Conservation (phyloP, 2,797 vertebrate species). For the Pteronotus mesoamericanus region DNA sequence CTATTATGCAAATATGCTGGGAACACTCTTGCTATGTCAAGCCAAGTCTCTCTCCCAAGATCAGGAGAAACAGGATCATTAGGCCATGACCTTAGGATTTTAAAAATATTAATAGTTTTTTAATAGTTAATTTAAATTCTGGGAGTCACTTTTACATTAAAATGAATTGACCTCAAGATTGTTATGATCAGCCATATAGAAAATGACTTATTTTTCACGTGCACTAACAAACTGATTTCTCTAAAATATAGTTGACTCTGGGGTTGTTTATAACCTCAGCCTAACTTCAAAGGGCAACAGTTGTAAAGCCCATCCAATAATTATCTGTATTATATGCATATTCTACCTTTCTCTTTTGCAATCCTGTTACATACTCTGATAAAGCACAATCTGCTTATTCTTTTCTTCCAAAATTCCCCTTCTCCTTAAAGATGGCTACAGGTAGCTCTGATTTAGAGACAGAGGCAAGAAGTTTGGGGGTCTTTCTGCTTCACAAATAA, state of each 20-base stretch:
- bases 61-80: not conserved
- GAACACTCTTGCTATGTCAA: not conserved
- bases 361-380: not conserved
- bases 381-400: not conserved
- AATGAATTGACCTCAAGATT: slow-evolving; percentile 5
- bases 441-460: not conserved
- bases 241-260: slow-evolving; percentile 15
- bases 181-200: not conserved
- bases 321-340: not conserved
- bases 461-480: slow-evolving; percentile 35
- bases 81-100: not conserved
- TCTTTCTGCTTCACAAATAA: slow-evolving; percentile 61
- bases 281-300: not conserved
- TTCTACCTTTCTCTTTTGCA: not conserved
- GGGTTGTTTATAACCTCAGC: not conserved
- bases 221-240: not conserved
- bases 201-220: not conserved
- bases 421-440: not conserved
- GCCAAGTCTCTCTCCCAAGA: not conserved
- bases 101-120: not conserved
- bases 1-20: not conserved
- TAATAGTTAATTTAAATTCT: not conserved
- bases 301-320: not conserved
- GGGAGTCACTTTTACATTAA: not conserved
- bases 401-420: not conserved